Base-by-base conservation (phyloP, 2,888 invertebrate genomes). In the Schizaphis graminum region DNA sequence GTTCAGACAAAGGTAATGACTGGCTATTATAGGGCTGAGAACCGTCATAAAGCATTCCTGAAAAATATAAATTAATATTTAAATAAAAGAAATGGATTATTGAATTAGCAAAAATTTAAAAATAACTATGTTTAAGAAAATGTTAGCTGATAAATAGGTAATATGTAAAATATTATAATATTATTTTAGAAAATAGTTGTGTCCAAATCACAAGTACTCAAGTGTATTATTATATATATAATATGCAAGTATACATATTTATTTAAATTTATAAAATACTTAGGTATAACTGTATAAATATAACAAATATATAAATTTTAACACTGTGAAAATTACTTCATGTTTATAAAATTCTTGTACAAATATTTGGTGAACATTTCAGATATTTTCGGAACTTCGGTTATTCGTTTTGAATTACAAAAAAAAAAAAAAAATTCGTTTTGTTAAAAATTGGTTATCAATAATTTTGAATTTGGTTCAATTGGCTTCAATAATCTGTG, bases 1-100 rank as follows among this genome's bases (percentile, higher is more conserved):
- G 95, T 94, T 95, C 95, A 91, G 95, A 95, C 24, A 95, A 95
- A 28, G 95, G 95, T n/a, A 95, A 95, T 10, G 95, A 95, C 91
- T 95, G 95, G 41, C 95, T 95, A 90, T 95, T 95, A 93, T 95
- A 95, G 26, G 95, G 94, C 57, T 94, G 90, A 49, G 94, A 93
- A 67, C 95, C 95, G 61, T 87, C 92, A 67, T 94, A 94, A 47
- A 77, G 77, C 35, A 94, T 86, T 13, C 92, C 94, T 91, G 77
- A 41, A 84, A 91, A 91, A 8, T 84, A 56, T 26, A 84, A 24
- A 24, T 84, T 8, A 44, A 24, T 56, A 56, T 1, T 85, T 53
- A 28, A 85, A 84, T n/a, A 85, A 85, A 41, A 56, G 10, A 26
- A 26, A 84, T 8, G 8, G 24, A 7, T 49, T 44, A 91, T 88